Percentiles rank a stretch among this genome's conserved stretches.
Evolutionary conservation across 2,113 vertebrate species (phyloP).

Genomic region (Australoheros scitulus): DNA sequence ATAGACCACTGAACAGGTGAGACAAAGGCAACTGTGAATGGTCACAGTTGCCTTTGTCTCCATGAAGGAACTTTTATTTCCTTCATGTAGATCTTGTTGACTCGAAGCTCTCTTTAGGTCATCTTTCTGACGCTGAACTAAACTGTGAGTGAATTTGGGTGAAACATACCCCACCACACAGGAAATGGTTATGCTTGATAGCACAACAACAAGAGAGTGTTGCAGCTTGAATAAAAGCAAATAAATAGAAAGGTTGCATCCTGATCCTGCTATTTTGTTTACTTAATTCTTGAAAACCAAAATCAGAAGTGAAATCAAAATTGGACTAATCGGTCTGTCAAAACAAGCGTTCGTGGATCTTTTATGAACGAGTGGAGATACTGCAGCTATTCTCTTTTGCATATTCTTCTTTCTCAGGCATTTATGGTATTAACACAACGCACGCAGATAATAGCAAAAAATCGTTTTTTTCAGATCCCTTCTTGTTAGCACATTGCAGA

Average conservation of each 20-base stretch:
- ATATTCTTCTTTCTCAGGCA: neutral
- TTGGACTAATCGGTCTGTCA: neutral
- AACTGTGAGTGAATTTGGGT: neutral
- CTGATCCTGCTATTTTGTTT: neutral
- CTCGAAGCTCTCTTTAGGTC: neutral
- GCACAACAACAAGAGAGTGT: neutral
- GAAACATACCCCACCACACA: too few species aligned
- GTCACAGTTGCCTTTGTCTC: neutral
- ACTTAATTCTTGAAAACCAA: neutral
- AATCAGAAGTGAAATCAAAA: neutral
- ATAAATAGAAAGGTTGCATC: neutral
- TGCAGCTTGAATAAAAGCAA: neutral
- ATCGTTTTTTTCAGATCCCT: neutral
- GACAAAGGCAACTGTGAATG: neutral
- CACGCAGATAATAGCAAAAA: neutral
- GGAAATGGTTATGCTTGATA: neutral
- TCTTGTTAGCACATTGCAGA: neutral
- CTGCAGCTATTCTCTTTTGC: neutral
- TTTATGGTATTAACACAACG: neutral
- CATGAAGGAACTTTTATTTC: neutral
- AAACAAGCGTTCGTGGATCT: neutral
- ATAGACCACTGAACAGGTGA: neutral
- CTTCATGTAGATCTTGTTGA: neutral
- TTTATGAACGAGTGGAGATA: neutral
- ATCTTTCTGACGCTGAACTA: neutral